phyloP scores from a whole-genome alignment of 1,140 invertebrate species.

The Megalonaias nervosa region DNA sequence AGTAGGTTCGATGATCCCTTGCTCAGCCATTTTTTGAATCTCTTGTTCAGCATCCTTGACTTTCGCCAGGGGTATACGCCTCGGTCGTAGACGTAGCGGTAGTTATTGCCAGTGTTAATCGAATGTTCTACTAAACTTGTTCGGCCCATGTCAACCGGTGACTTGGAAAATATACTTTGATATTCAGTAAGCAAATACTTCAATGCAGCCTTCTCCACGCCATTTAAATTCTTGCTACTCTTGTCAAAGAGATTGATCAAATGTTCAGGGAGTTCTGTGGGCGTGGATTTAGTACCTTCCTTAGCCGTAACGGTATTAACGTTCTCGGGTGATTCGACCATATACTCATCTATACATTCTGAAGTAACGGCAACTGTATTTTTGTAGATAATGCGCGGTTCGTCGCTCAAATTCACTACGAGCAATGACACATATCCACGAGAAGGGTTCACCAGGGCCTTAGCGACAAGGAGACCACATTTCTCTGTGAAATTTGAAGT shows the following conservation, averaged over 20 bases:
- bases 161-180: constrained; percentile 18
- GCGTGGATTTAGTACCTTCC: neutral
- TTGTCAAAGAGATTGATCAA: neutral
- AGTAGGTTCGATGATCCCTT: constrained; percentile 14
- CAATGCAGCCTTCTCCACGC: neutral
- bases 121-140: constrained; percentile 18
- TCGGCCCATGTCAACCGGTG: constrained; percentile 16
- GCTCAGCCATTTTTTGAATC: constrained; percentile 20
- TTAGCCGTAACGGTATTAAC: neutral
- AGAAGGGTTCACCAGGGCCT: neutral
- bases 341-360: neutral
- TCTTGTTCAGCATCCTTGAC: neutral
- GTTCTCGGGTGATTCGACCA: neutral
- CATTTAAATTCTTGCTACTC: constrained; percentile 2
- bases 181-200: constrained; percentile 9
- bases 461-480: constrained; percentile 14
- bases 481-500: neutral
- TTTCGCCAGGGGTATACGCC: constrained; percentile 6
- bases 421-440: constrained; percentile 13
- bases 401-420: too few species aligned
- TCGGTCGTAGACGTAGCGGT: constrained; percentile 19
- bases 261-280: neutral
- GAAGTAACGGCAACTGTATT: neutral
- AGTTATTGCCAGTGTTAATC: constrained; percentile 16
- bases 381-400: neutral